A percentile compares a stretch with the other conserved stretches of the same genome.
Conservation (phyloP, 1,140 invertebrate genomes). For the Platyscapa corneri region DNA sequence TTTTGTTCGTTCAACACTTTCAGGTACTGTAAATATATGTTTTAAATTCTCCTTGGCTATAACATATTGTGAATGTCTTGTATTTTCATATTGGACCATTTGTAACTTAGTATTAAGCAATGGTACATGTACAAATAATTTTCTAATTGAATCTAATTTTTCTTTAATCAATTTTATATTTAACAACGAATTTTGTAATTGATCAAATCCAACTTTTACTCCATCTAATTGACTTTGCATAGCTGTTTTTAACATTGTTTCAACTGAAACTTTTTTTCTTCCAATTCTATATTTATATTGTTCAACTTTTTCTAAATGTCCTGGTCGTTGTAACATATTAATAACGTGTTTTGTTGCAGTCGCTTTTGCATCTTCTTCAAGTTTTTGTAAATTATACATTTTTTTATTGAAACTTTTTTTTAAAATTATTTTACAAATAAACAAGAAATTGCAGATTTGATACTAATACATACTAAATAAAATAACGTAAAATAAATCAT, state of each 20-base stretch:
- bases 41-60: slow-evolving; percentile 98
- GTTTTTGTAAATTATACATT: slow-evolving; percentile 80
- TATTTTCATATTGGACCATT: slow-evolving; percentile 93
- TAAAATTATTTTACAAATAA: no score
- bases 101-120: slow-evolving; percentile 86
- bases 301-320: slow-evolving; percentile 96
- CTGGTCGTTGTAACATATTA: slow-evolving; percentile 94
- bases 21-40: slow-evolving; percentile 98
- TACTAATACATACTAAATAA: no score
- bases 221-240: slow-evolving; percentile 98
- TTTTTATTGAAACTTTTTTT: no score
- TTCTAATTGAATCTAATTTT: slow-evolving; percentile 70
- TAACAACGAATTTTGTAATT: slow-evolving; percentile 87
- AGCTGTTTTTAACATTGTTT: slow-evolving; percentile 98
- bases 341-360: slow-evolving; percentile 93
- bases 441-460: no score
- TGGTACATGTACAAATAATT: slow-evolving; percentile 80
- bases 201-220: slow-evolving; percentile 93
- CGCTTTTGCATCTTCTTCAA: slow-evolving; percentile 89
- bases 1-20: slow-evolving; percentile 95
- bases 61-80: slow-evolving; percentile 94
- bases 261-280: slow-evolving; percentile 93
- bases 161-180: slow-evolving; percentile 87
- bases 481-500: no score
- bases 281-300: slow-evolving; percentile 88